phyloP scores from a whole-genome alignment of 2,888 invertebrate genomes.

The Drosophila anomelani region DNA sequence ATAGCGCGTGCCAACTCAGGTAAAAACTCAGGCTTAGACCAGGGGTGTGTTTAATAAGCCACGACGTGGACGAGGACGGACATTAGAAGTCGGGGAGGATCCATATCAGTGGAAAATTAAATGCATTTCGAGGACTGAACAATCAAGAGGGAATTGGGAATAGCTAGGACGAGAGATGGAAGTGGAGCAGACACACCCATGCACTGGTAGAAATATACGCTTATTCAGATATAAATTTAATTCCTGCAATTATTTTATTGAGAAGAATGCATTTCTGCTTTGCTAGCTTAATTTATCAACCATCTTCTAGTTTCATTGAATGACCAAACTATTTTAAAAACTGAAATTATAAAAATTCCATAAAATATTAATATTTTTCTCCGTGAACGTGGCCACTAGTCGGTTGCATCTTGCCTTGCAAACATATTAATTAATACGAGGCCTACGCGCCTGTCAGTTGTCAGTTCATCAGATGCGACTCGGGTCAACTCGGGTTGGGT shows the following conservation, averaged over 20 bases:
- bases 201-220: slow-evolving; percentile 39
- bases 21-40: not conserved
- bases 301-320: not conserved
- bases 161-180: not conserved
- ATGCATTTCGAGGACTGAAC: slow-evolving; percentile 40
- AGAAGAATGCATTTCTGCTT: too few species aligned
- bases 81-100: slow-evolving; percentile 40
- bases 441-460: slow-evolving; percentile 74
- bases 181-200: slow-evolving; percentile 32
- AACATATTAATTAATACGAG: slow-evolving; percentile 75
- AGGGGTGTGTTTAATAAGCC: slow-evolving; percentile 75
- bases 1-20: slow-evolving; percentile 44
- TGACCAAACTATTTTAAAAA: not conserved
- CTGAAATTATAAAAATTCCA: too few species aligned
- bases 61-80: slow-evolving; percentile 51
- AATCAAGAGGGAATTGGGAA: slow-evolving; percentile 13
- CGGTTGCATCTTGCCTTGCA: slow-evolving; percentile 52
- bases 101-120: slow-evolving; percentile 49
- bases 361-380: not conserved
- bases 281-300: not conserved
- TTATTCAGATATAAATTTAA: too few species aligned
- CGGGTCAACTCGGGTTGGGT: slow-evolving; percentile 57
- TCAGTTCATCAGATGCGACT: slow-evolving; percentile 18
- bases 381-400: slow-evolving; percentile 34
- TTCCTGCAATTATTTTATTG: too few species aligned